Percentiles rank a stretch among this genome's conserved stretches.
Conservation (phyloP, 2,797 vertebrate genomes). For the Tangara arthus region DNA sequence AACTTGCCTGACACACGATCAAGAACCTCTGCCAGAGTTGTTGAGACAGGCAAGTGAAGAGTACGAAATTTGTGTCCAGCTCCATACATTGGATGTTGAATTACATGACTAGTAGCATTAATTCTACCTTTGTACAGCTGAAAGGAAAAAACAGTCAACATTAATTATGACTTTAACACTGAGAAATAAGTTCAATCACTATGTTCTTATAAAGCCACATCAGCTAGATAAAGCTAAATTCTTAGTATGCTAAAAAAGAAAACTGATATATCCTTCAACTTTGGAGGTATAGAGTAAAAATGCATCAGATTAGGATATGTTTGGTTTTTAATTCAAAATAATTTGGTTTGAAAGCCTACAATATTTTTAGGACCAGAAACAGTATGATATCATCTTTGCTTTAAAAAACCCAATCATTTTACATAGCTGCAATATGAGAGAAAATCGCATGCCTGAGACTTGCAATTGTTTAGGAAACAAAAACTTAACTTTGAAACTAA, state of each 20-base stretch:
- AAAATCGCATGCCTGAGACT: not conserved
- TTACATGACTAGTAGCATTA: conserved; percentile 98
- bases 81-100: conserved; percentile 98
- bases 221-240: not conserved
- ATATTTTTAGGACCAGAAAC: not conserved
- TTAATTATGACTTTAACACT: not conserved
- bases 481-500: not conserved
- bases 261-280: not conserved
- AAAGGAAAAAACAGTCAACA: conserved; percentile 19
- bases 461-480: not conserved
- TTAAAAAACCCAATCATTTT: not conserved
- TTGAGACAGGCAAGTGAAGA: conserved; percentile 95
- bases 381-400: not conserved
- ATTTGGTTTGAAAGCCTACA: not conserved
- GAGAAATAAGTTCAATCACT: not conserved
- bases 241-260: not conserved
- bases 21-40: conserved; percentile 94
- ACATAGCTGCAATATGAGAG: not conserved
- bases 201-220: not conserved
- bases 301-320: not conserved
- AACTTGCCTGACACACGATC: conserved; percentile 93
- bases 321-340: not conserved
- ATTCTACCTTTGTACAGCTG: conserved; percentile 98
- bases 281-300: not conserved
- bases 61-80: conserved; percentile 98